Conservation (phyloP, 2,888 invertebrate species). For the Lithophane leautieri region DNA sequence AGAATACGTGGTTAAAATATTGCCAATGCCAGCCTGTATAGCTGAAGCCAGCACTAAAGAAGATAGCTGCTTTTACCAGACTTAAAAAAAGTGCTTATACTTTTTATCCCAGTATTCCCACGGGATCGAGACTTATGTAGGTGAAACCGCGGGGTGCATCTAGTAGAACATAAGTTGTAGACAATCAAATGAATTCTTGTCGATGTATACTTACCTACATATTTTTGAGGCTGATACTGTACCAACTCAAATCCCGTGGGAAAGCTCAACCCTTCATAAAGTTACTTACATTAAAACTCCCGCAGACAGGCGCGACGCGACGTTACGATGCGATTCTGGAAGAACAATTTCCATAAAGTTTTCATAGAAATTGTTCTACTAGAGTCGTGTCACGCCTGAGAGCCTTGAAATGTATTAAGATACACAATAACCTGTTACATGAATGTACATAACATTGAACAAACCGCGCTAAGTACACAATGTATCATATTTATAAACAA, state of each 20-base stretch:
- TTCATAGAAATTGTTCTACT: too few relatives aligned
- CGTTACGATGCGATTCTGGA: too few relatives aligned
- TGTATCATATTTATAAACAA: slow-evolving; percentile 59
- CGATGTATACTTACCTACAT: background rate
- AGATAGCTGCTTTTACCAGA: background rate
- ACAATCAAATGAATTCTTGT: background rate
- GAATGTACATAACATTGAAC: slow-evolving; percentile 31
- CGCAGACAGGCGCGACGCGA: too few relatives aligned
- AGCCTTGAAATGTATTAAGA: slow-evolving; percentile 9
- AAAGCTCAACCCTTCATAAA: background rate
- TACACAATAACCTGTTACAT: slow-evolving; percentile 17
- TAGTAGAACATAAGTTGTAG: background rate
- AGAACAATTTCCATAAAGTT: too few relatives aligned
- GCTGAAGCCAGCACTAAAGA: background rate
- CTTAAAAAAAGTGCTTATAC: too few relatives aligned
- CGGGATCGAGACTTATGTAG: too few relatives aligned
- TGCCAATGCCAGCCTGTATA: too few relatives aligned
- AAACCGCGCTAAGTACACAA: slow-evolving; percentile 40
- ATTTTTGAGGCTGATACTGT: background rate
- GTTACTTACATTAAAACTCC: background rate
- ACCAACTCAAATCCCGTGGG: background rate
- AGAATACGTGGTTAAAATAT: too few relatives aligned
- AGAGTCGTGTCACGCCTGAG: too few relatives aligned
- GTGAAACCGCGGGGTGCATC: too few relatives aligned
- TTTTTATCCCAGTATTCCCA: too few relatives aligned